These are phyloP conservation scores for Microctonus brassicae DNA, from an alignment of 2,888 invertebrate genomes.

Conservation along the genomic window DNA sequence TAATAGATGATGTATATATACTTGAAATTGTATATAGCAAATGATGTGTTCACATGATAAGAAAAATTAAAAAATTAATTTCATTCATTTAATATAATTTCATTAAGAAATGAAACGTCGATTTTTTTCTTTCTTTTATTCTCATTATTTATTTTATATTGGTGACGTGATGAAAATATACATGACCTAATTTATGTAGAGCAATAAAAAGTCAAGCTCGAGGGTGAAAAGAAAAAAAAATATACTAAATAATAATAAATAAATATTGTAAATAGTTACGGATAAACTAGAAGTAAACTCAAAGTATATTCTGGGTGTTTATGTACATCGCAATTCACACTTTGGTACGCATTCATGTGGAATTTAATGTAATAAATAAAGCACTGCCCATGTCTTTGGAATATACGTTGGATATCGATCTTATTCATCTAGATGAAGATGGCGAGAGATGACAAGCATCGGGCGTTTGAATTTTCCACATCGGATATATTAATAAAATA, in stretches of 20 bases:
- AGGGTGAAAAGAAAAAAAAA: neutral
- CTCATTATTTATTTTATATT: neutral
- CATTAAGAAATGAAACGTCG: too few relatives aligned
- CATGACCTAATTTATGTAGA: neutral
- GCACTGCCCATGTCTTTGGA: neutral
- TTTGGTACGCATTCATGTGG: neutral
- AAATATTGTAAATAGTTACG: neutral
- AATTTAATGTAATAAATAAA: slow-evolving; percentile 34
- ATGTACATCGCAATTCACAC: neutral
- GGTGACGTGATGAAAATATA: neutral
- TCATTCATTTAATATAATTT: too few relatives aligned
- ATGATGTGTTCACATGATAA: neutral
- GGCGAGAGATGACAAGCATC: neutral
- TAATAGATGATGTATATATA: neutral
- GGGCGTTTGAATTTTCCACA: neutral
- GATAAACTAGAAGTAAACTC: neutral
- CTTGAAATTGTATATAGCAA: neutral
- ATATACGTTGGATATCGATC: slow-evolving; percentile 6
- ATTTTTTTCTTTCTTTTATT: neutral
- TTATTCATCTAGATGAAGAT: neutral
- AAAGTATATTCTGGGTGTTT: neutral
- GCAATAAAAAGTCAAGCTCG: neutral
- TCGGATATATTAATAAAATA: slow-evolving; percentile 17
- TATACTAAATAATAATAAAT: neutral
- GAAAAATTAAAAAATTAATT: neutral